Evolutionary conservation across 2,113 vertebrate species (phyloP).

Genomic region (Takifugu flavidus): DNA sequence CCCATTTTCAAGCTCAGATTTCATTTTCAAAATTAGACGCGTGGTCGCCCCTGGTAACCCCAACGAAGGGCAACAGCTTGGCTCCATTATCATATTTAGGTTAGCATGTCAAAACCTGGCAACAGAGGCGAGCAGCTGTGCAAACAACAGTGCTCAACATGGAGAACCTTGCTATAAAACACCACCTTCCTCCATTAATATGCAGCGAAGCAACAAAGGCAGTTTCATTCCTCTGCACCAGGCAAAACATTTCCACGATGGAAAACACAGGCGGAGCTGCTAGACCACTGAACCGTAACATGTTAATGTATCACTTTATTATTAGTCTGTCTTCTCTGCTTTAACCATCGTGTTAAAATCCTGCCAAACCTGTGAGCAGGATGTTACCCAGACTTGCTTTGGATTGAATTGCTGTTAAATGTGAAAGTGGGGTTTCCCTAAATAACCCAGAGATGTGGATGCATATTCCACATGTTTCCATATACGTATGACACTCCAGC

Average conservation of each 20-base stretch:
- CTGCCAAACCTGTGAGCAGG: slow-evolving; percentile 34
- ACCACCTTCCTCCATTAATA: slow-evolving; percentile 30
- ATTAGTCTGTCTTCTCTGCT: slow-evolving; percentile 15
- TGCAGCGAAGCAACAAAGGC: not conserved
- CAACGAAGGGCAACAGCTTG: slow-evolving; percentile 15
- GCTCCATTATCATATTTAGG: slow-evolving; percentile 49
- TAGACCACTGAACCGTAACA: slow-evolving; percentile 16
- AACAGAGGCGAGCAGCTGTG: slow-evolving; percentile 50
- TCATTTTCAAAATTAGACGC: slow-evolving; percentile 24
- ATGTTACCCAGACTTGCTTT: slow-evolving; percentile 18
- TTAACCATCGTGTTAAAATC: slow-evolving; percentile 10
- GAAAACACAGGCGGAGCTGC: slow-evolving; percentile 32
- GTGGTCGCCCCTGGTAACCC: slow-evolving; percentile 43
- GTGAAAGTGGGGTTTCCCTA: slow-evolving; percentile 45
- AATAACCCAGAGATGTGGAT: slow-evolving; percentile 48
- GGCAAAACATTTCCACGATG: slow-evolving; percentile 18
- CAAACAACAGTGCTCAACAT: slow-evolving; percentile 9
- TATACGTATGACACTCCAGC: slow-evolving; percentile 37
- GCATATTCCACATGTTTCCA: slow-evolving; percentile 48
- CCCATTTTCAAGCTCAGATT: too few species aligned
- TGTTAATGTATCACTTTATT: slow-evolving; percentile 21
- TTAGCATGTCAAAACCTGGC: slow-evolving; percentile 49
- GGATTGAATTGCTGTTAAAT: slow-evolving; percentile 54
- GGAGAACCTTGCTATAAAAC: slow-evolving; percentile 37
- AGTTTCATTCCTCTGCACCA: too few species aligned